Conservation (phyloP, 2,113 vertebrate genomes). For the Dissostichus mawsoni region DNA sequence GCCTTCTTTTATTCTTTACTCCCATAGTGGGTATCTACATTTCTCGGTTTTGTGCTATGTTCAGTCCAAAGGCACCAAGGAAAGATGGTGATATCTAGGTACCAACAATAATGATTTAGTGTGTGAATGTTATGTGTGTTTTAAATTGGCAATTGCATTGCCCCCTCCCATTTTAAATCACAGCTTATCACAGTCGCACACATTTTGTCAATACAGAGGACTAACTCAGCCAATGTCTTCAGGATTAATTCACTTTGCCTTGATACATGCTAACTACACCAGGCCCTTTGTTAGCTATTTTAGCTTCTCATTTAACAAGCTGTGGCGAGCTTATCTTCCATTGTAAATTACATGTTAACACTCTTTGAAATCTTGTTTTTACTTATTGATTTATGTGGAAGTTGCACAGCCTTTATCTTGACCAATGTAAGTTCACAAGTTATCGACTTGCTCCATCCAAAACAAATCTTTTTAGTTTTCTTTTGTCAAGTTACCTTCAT, state of each 20-base stretch:
- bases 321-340: conserved; percentile 60
- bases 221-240: conserved; percentile 44
- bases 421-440: conserved; percentile 47
- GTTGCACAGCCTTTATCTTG: conserved; percentile 50
- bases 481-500: neutral
- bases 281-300: conserved; percentile 55
- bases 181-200: conserved; percentile 44
- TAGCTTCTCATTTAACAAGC: conserved; percentile 62
- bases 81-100: neutral
- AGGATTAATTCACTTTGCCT: conserved; percentile 58
- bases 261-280: conserved; percentile 55
- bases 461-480: neutral
- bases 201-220: conserved; percentile 35
- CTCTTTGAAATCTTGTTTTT: conserved; percentile 54
- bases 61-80: neutral
- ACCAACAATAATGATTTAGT: conserved; percentile 9
- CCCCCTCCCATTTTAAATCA: conserved; percentile 36
- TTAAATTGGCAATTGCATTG: neutral
- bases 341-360: conserved; percentile 71
- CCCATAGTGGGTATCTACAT: neutral
- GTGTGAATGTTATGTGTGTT: conserved; percentile 16
- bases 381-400: conserved; percentile 56
- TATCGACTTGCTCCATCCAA: conserved; percentile 15
- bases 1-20: neutral
- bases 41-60: conserved; percentile 1